phyloP scores from a whole-genome alignment of 35 echinoderm and acorn worm species.

The Apostichopus californicus region DNA sequence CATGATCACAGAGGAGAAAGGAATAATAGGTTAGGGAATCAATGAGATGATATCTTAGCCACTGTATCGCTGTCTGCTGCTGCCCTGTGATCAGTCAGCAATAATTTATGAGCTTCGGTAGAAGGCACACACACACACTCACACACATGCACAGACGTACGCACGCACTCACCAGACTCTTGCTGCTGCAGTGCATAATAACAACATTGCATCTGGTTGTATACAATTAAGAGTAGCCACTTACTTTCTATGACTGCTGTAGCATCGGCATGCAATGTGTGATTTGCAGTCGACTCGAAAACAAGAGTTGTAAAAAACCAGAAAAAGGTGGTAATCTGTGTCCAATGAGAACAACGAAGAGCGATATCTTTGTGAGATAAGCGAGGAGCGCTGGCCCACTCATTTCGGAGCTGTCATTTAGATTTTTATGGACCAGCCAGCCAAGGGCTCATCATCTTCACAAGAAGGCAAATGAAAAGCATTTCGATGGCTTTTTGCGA shows the following conservation, averaged over 20 bases:
- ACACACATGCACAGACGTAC: not conserved
- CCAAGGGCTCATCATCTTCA: too few species aligned
- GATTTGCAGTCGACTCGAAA: too few species aligned
- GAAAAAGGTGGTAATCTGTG: too few species aligned
- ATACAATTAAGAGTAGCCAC: not conserved
- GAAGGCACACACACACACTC: not conserved
- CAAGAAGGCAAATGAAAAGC: too few species aligned
- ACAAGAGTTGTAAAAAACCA: too few species aligned
- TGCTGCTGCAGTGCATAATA: not conserved
- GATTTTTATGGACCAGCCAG: too few species aligned
- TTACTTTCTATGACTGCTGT: too few species aligned
- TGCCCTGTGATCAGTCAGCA: not conserved
- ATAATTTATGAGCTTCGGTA: slow-evolving; percentile 29
- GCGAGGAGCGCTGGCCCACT: too few species aligned
- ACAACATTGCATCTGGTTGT: slow-evolving; percentile 3
- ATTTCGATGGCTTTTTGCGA: too few species aligned
- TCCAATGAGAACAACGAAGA: too few species aligned
- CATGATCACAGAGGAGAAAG: not conserved
- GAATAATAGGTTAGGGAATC: slow-evolving; percentile 4
- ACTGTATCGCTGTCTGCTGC: not conserved
- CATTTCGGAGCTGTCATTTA: too few species aligned
- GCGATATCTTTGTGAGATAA: too few species aligned
- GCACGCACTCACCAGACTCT: not conserved
- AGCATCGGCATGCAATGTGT: not conserved
- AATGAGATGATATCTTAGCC: not conserved